phyloP scores from a whole-genome alignment of 2,113 vertebrate genomes.

The Urocolius indicus region DNA sequence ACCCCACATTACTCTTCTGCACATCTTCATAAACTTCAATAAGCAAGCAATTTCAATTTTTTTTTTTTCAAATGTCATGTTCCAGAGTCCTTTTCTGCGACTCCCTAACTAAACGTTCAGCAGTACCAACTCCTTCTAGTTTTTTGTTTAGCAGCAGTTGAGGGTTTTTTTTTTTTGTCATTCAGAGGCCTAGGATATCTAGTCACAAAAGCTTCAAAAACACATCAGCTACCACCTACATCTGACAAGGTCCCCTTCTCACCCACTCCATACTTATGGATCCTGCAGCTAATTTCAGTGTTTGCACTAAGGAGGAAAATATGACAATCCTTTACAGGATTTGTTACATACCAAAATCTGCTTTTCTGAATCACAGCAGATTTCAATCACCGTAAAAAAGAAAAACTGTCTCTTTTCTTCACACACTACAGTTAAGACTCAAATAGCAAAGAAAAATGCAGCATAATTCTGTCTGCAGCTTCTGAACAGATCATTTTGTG shows the following conservation, averaged over 20 bases:
- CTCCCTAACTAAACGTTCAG: background rate
- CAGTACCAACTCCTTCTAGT: background rate
- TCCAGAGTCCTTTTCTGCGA: background rate
- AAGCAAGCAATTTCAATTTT: background rate
- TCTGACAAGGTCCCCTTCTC: background rate
- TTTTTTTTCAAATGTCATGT: background rate
- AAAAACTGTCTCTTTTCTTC: background rate
- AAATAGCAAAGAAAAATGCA: background rate
- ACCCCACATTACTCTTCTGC: background rate
- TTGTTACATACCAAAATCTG: background rate
- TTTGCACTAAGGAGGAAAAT: background rate
- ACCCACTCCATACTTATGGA: background rate
- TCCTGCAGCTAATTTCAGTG: background rate
- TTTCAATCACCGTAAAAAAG: background rate
- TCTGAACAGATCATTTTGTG: background rate
- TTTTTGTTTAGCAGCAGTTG: background rate
- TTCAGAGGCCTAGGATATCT: background rate
- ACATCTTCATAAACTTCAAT: background rate
- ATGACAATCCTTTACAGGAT: background rate
- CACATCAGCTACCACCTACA: background rate
- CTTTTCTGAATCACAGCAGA: background rate
- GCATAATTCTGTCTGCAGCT: background rate
- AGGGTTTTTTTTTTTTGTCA: background rate
- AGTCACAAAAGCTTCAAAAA: background rate
- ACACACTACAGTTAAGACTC: background rate